Evolutionary conservation across 2,113 vertebrate species (phyloP), one percentile per base, ranked within the genome.

Genomic region (Lynx canadensis): DNA sequence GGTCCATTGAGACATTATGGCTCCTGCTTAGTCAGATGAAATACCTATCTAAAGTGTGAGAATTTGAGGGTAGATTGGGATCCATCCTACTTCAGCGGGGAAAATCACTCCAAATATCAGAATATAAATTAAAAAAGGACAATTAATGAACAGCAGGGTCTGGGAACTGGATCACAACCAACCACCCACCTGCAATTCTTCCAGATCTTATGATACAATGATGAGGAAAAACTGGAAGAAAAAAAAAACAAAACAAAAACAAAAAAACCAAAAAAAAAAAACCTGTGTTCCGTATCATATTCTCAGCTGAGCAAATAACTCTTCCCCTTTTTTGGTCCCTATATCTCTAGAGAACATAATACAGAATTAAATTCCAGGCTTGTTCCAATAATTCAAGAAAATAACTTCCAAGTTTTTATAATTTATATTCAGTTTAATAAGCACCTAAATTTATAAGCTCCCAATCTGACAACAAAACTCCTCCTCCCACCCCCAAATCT

Each of bases 91-190:
- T 60, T 71, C 13, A 78, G 52, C 76, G 33, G 96, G 89, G 96
- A 98, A 98, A 95, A 65, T 83, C 73, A 82, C 81, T 97, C 88
- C 48, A 96, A 97, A 97, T 97, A 91, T 96, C 95, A 95, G 90
- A 97, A 93, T 91, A 91, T 93, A 97, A 97, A 96, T 98, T 97
- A 97, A 98, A 97, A 68, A 65, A 83, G 29, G 89, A 80, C 55
- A 95, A 38, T 97, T 96, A 83, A 89, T 96, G 90, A 97, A 71
- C 6, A 45, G 8, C 33, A 71, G 83, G 71, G 66, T 81, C 96
- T 98, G 91, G 91, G 93, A 97, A 95, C 96, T 97, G 86, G 83
- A 97, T 92, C 33, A 71, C 84, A 93, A 93, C 91, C 91, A 97
- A 36, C 25, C 81, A 93, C 83, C 95, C 89, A 97, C 95, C 97